A percentile compares a stretch with the other conserved stretches of the same genome.
Conservation (phyloP, 2,797 vertebrate species). For the Danio tinwini region DNA sequence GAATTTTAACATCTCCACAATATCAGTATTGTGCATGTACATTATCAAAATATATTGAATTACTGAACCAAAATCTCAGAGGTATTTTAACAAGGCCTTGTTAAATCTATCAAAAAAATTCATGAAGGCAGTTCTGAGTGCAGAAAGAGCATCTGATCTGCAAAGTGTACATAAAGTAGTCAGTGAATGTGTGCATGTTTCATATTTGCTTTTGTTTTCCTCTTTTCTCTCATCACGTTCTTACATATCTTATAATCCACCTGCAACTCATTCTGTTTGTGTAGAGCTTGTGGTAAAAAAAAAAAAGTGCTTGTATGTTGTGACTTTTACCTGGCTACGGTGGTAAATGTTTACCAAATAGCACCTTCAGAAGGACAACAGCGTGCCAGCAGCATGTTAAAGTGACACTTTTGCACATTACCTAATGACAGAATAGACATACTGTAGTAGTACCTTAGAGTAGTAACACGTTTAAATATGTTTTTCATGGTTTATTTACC, state of each 20-base stretch:
- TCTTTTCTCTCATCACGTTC: neutral
- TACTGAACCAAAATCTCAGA: too few relatives aligned
- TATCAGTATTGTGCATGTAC: too few relatives aligned
- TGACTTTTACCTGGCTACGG: neutral
- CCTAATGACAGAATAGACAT: neutral
- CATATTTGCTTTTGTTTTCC: neutral
- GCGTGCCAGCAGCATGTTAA: neutral
- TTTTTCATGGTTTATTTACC: too few relatives aligned
- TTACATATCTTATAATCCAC: neutral
- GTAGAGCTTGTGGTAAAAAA: neutral
- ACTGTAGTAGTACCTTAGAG: neutral
- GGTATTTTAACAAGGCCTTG: too few relatives aligned
- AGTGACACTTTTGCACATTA: neutral
- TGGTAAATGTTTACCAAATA: neutral
- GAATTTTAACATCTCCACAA: too few relatives aligned
- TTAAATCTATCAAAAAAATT: too few relatives aligned
- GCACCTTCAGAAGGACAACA: neutral
- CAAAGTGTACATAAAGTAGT: too few relatives aligned
- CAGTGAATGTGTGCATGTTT: too few relatives aligned
- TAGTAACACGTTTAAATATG: too few relatives aligned
- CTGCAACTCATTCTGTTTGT: neutral
- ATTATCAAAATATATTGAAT: too few relatives aligned
- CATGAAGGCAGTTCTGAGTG: too few relatives aligned
- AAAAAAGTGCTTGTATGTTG: neutral
- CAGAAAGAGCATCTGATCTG: too few relatives aligned